These are phyloP conservation scores for Tetrax tetrax DNA, from an alignment of 2,113 vertebrate species.

Conservation along the genomic window DNA sequence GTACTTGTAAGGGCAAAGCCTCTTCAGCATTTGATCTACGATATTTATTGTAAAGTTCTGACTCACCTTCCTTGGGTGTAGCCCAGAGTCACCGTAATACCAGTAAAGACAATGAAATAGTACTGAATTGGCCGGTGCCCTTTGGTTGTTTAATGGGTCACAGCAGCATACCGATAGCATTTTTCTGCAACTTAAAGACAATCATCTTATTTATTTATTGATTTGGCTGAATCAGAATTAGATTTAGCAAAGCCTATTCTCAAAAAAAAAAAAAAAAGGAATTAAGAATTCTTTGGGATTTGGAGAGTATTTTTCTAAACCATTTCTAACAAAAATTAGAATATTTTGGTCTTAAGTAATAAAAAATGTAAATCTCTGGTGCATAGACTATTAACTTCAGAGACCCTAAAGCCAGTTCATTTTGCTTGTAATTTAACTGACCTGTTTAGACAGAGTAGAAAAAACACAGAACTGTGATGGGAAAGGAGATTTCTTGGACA, in stretches of 20 bases:
- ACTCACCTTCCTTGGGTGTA: slow-evolving; percentile 53
- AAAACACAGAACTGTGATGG: background rate
- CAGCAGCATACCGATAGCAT: background rate
- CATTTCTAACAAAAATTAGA: background rate
- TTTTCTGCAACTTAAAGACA: background rate
- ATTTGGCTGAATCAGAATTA: slow-evolving; percentile 23
- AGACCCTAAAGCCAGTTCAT: background rate
- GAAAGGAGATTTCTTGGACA: background rate
- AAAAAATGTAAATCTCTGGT: background rate
- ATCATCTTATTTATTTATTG: background rate
- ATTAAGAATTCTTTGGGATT: background rate
- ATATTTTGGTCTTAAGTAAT: background rate
- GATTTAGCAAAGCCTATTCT: background rate
- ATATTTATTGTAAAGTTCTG: slow-evolving; percentile 47
- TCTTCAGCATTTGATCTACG: slow-evolving; percentile 11
- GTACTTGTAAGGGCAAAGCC: slow-evolving; percentile 64
- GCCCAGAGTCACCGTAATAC: slow-evolving; percentile 23
- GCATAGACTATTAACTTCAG: background rate
- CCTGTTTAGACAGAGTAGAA: background rate
- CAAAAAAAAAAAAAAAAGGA: background rate
- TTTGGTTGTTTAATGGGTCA: background rate
- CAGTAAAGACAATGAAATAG: slow-evolving; percentile 33
- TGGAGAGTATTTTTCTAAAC: background rate
- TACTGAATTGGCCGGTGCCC: background rate
- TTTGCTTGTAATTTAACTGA: background rate